These are phyloP conservation scores for Rhadinocentrus ornatus DNA, from an alignment of 2,797 vertebrate species.

Conservation along the genomic window DNA sequence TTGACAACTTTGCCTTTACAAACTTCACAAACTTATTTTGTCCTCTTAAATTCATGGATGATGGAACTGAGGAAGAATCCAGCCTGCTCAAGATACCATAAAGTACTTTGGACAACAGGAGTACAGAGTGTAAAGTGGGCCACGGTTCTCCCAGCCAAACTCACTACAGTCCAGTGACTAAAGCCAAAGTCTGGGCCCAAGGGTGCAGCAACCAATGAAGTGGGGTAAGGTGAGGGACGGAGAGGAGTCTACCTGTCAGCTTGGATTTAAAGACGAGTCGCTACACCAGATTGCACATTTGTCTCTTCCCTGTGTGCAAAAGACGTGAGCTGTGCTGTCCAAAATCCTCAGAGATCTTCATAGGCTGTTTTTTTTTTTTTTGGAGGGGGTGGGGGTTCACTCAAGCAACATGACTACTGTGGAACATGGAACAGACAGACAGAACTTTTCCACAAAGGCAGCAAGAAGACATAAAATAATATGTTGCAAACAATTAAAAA, in stretches of 20 bases:
- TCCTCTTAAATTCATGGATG: constrained; percentile 16
- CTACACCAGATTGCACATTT: constrained; percentile 1
- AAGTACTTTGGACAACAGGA: constrained; percentile 59
- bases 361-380: background rate
- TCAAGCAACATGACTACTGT: constrained; percentile 12
- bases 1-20: background rate
- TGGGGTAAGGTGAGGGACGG: constrained; percentile 10
- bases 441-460: constrained; percentile 16
- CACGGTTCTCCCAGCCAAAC: constrained; percentile 44
- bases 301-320: constrained; percentile 6
- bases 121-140: constrained; percentile 57
- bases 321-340: background rate
- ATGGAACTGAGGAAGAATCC: constrained; percentile 23
- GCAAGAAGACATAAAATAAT: constrained; percentile 4
- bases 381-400: background rate
- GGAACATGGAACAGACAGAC: constrained; percentile 14
- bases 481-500: background rate
- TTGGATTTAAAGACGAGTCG: constrained; percentile 45
- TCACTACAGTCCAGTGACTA: constrained; percentile 25
- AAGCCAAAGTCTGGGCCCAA: constrained; percentile 45
- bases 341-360: constrained; percentile 6
- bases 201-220: constrained; percentile 16
- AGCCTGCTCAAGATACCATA: constrained; percentile 41
- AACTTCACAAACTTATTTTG: constrained; percentile 30
- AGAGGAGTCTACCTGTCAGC: constrained; percentile 37